phyloP scores from a whole-genome alignment of 2,797 vertebrate species.

The Pantherophis vulpinus region DNA sequence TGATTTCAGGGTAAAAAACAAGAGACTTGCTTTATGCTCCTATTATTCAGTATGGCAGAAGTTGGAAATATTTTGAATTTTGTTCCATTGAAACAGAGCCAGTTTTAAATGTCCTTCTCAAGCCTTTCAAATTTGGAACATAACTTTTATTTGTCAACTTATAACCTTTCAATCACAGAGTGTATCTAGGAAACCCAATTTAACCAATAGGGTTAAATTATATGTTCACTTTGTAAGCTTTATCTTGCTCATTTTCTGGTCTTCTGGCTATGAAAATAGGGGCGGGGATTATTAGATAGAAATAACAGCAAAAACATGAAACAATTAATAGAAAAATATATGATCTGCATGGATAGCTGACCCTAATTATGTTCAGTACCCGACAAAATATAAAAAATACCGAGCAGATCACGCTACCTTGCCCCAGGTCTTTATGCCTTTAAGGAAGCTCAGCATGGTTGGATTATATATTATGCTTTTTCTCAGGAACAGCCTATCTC shows the following conservation, averaged over 20 bases:
- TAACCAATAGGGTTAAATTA: not conserved
- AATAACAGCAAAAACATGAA: not conserved
- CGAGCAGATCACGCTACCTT: not conserved
- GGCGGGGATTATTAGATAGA: not conserved
- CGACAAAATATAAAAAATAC: too few species aligned
- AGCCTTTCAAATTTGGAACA: not conserved
- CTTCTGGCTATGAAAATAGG: not conserved
- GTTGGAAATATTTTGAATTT: not conserved
- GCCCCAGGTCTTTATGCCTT: not conserved
- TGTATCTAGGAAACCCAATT: not conserved
- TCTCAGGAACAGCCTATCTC: not conserved
- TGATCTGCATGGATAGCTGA: not conserved
- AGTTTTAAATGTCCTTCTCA: not conserved
- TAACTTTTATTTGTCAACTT: not conserved
- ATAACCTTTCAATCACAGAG: not conserved
- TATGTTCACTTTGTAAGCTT: not conserved
- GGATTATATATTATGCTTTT: not conserved
- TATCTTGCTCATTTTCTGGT: not conserved
- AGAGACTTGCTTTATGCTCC: not conserved
- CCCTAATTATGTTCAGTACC: not conserved
- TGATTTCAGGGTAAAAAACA: not conserved
- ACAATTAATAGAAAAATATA: not conserved
- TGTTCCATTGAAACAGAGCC: not conserved
- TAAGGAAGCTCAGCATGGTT: not conserved
- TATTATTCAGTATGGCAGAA: not conserved